Conservation (phyloP, 2,888 invertebrate species). For the Philereme transversata region DNA sequence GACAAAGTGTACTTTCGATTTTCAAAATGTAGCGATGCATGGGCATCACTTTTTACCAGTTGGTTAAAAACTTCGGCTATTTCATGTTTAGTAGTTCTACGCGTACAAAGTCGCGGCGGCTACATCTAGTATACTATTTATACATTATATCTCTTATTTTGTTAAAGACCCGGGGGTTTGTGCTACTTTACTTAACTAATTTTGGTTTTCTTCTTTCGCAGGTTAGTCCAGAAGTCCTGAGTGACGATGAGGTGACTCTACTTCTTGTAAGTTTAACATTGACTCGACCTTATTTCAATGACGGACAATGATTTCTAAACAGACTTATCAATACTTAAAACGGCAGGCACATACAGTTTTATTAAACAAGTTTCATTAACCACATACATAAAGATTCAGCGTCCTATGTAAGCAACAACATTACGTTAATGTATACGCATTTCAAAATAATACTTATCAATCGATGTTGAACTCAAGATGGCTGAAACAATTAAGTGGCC, state of each 20-base stretch:
- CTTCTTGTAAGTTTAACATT: conserved; percentile 50
- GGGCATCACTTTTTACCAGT: no score
- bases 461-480: conserved; percentile 31
- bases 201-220: conserved; percentile 50
- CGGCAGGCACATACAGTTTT: neutral
- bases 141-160: no score
- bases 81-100: no score
- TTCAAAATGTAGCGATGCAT: no score
- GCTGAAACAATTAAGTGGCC: conserved; percentile 41
- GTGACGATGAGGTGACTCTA: conserved; percentile 46
- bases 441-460: conserved; percentile 26
- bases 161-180: neutral
- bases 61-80: no score
- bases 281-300: conserved; percentile 4
- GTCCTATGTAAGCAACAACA: conserved; percentile 16
- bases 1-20: no score
- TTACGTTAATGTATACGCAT: conserved; percentile 23
- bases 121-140: no score
- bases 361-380: conserved; percentile 10
- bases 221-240: conserved; percentile 67
- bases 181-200: conserved; percentile 1
- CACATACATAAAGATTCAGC: conserved; percentile 9
- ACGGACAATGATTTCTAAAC: conserved; percentile 2
- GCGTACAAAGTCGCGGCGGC: no score
- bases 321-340: conserved; percentile 2